Conservation (phyloP, 2,888 invertebrate genomes). For the Biston stratarius region DNA sequence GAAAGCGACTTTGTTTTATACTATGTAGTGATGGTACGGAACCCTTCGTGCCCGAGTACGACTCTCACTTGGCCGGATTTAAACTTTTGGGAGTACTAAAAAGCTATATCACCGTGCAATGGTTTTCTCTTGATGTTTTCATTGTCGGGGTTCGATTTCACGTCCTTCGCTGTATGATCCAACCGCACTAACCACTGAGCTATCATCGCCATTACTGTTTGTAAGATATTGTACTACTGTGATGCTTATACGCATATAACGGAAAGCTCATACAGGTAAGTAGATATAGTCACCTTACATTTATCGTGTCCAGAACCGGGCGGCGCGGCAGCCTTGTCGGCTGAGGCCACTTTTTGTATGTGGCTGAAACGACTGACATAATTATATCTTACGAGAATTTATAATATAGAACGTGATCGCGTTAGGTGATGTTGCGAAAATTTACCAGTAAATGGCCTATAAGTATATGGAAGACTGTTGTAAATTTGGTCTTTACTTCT, state of each 20-base stretch:
- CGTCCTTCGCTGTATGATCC: too few relatives aligned
- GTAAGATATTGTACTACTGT: too few relatives aligned
- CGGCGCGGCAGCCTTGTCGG: constrained; percentile 69
- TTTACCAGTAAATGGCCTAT: constrained; percentile 18
- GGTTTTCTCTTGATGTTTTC: too few relatives aligned
- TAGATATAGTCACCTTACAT: constrained; percentile 43
- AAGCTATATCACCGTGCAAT: too few relatives aligned
- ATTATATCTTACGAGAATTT: constrained; percentile 45
- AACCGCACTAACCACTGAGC: too few relatives aligned
- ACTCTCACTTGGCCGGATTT: too few relatives aligned
- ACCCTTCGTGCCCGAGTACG: too few relatives aligned
- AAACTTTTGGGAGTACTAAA: too few relatives aligned
- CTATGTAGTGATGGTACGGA: too few relatives aligned
- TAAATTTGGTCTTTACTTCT: constrained; percentile 1
- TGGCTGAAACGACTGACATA: constrained; percentile 55
- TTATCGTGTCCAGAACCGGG: constrained; percentile 62
- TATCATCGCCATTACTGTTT: too few relatives aligned
- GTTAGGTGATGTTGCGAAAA: constrained; percentile 31
- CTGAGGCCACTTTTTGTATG: constrained; percentile 70
- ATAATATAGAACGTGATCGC: constrained; percentile 43
- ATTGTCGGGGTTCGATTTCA: too few relatives aligned
- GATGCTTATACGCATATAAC: neutral
- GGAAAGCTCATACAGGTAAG: constrained; percentile 12
- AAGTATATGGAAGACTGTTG: constrained; percentile 19
- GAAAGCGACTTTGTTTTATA: too few relatives aligned